Conservation (phyloP, 1,140 invertebrate genomes). For the Drosophila azteca region DNA sequence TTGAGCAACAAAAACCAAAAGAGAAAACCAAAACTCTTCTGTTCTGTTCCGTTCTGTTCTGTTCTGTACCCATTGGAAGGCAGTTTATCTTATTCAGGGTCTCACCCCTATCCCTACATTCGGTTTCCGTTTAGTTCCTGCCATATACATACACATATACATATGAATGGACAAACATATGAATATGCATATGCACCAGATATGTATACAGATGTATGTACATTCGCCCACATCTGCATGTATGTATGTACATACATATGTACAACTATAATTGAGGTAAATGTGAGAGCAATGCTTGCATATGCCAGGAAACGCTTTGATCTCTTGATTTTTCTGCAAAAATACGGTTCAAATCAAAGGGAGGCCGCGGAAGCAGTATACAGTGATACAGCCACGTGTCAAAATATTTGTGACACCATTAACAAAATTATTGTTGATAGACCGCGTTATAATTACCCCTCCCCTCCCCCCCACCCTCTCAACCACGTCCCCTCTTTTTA, state of each 20-base stretch:
- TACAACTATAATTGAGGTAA: constrained; percentile 35
- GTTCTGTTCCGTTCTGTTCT: neutral
- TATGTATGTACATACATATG: neutral
- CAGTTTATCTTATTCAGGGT: no score
- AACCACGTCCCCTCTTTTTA: no score
- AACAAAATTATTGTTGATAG: constrained; percentile 66
- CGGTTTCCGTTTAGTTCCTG: no score
- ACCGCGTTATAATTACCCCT: constrained; percentile 51
- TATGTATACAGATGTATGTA: no score
- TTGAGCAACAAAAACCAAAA: constrained; percentile 6
- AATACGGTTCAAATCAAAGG: constrained; percentile 72
- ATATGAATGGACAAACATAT: neutral
- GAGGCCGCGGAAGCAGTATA: constrained; percentile 44
- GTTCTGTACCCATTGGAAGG: no score
- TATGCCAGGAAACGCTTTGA: constrained; percentile 55
- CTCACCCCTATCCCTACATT: no score
- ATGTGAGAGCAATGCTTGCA: neutral
- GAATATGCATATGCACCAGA: neutral
- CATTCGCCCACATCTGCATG: neutral
- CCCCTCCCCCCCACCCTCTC: no score
- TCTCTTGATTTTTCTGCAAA: constrained; percentile 70
- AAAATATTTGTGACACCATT: constrained; percentile 65
- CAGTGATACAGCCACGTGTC: constrained; percentile 61
- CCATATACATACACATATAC: no score
- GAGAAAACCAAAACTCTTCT: neutral